Evolutionary conservation across 2,797 vertebrate genomes (phyloP).

Genomic region (Urosaurus nigricauda): DNA sequence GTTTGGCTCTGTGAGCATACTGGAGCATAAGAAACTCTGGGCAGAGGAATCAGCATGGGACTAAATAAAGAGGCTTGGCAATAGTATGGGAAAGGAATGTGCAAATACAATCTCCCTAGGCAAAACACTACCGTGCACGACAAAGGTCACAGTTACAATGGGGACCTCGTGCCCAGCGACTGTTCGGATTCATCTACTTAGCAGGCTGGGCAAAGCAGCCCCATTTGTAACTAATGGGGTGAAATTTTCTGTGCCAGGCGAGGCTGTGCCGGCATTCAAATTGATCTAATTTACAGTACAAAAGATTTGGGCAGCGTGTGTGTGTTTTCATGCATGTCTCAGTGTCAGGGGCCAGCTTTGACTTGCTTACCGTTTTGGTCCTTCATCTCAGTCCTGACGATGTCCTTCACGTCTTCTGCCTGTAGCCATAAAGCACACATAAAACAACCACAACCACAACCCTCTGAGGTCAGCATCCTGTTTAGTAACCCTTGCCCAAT

Average conservation of each 20-base stretch:
- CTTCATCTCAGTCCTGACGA: conserved; percentile 84
- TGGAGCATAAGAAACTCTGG: rapidly evolving
- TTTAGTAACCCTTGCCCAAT: background rate
- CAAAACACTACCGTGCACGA: background rate
- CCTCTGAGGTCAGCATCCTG: background rate
- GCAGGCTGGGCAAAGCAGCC: background rate
- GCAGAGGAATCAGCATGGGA: rapidly evolving
- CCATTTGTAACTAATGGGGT: conserved; percentile 44
- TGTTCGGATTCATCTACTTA: rapidly evolving
- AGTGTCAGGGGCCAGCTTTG: rapidly evolving
- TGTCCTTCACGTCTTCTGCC: conserved; percentile 88
- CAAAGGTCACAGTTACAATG: conserved; percentile 25
- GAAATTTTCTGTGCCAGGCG: conserved; percentile 50
- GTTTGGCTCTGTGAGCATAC: rapidly evolving
- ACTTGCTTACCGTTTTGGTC: conserved; percentile 85
- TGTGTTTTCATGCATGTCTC: background rate
- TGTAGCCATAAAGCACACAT: conserved; percentile 35
- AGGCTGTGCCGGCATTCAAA: conserved; percentile 46
- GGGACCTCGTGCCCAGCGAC: background rate
- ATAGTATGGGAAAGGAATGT: background rate
- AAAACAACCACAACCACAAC: background rate
- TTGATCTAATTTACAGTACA: conserved; percentile 56
- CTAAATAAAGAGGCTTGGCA: background rate
- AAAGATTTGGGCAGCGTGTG: background rate
- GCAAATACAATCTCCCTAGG: background rate